A percentile compares a stretch with the other conserved stretches of the same genome.
Conservation (phyloP, 1,140 invertebrate species). For the Drosophila mojavensis region DNA sequence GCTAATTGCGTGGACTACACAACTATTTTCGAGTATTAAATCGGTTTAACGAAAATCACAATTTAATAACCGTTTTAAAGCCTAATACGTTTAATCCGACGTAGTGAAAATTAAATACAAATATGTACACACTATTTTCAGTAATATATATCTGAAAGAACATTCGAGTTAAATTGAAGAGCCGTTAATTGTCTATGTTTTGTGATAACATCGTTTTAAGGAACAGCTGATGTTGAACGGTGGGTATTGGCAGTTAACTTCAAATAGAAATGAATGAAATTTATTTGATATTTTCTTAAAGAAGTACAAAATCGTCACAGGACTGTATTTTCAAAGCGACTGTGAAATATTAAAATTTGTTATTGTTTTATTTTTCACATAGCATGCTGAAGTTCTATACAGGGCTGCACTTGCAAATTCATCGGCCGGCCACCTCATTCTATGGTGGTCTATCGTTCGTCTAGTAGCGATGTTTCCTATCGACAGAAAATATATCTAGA, state of each 20-base stretch:
- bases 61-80: neutral
- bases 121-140: too few relatives aligned
- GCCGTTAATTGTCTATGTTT: neutral
- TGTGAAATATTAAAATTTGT: neutral
- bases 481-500: constrained; percentile 56
- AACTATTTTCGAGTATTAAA: neutral
- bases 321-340: constrained; percentile 1
- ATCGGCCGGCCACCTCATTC: constrained; percentile 23
- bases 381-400: neutral
- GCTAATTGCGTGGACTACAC: neutral
- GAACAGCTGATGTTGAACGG: neutral
- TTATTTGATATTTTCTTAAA: neutral
- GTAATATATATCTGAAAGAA: neutral
- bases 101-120: too few relatives aligned
- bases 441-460: constrained; percentile 32
- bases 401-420: constrained; percentile 7
- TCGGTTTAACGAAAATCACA: neutral
- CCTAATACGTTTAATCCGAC: too few relatives aligned
- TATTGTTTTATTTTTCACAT: constrained; percentile 1
- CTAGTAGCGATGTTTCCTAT: constrained; percentile 52
- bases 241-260: neutral
- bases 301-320: neutral
- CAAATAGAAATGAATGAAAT: neutral
- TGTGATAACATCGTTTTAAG: neutral
- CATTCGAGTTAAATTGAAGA: neutral